Base-by-base conservation (phyloP, 2,797 vertebrate genomes). In the Fratercula arctica region DNA sequence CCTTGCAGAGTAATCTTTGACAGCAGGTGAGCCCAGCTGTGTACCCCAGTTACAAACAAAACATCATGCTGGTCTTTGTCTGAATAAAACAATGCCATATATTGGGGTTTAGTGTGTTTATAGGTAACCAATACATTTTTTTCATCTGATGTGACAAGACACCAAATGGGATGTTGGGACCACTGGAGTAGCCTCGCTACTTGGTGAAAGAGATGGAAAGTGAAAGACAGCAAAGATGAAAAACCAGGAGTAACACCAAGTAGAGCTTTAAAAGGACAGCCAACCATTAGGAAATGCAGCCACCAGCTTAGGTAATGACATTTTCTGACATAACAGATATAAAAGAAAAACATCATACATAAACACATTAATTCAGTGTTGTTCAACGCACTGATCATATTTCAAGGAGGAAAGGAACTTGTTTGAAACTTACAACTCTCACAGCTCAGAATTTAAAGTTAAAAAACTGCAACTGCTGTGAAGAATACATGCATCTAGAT, bases 401-500 rank as follows among this genome's bases (percentile, higher is more conserved):
- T 96, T 95, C 56, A 94, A 56, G 56, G 90, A 90, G 66, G 81
- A 95, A 96, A 75, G 46, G 48, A 67, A 93, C 45, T 77, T 75
- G 23, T 53, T 80, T 72, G 87, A 54, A 51, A 95, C 79, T 79
- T 90, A 79, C 48, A 86, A 31, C 35, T 56, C 53, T 66, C 89
- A 41, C 53, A 95, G 94, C 83, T 88, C 81, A 86, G 48, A 95
- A 92, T 80, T 82, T 68, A 5, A 70, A 94, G 57, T 92, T 91
- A 94, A 94, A 96, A 93, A 88, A 56, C 92, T 94, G 72, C 84
- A 95, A 86, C 35, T 69, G 90, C 57, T 92, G 46, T 56, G 77
- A 96, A 93, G 48, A 72, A 80, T 68, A 85, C 63, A 79, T 48
- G 61, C 60, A 80, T 74, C 53, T 93, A 91, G 48, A 93, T 64